phyloP scores from a whole-genome alignment of 2,888 invertebrate species.

The Scaptomyza tumidula region DNA sequence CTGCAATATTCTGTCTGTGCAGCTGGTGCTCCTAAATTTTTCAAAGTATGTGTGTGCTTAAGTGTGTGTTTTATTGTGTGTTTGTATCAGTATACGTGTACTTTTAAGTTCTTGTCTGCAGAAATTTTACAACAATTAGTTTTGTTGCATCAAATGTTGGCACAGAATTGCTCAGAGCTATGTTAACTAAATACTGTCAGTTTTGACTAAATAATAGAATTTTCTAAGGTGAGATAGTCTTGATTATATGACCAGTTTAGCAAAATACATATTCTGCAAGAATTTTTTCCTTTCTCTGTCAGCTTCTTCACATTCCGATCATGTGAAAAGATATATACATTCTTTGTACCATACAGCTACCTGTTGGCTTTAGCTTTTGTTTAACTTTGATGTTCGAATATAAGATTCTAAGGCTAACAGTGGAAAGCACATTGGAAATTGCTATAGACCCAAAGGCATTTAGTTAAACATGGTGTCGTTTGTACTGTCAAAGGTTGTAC shows the following conservation, averaged over 20 bases:
- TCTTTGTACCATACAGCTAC: not conserved
- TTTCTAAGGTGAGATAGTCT: no score
- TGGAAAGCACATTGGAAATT: not conserved
- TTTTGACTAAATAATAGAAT: not conserved
- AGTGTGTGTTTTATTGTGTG: conserved; percentile 1
- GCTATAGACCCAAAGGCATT: not conserved
- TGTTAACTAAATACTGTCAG: conserved; percentile 13
- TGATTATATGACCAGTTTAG: no score
- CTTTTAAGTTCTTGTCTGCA: conserved; percentile 27
- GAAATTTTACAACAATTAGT: conserved; percentile 35
- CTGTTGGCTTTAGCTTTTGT: not conserved
- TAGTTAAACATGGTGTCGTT: not conserved
- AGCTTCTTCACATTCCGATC: not conserved
- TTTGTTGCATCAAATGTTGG: conserved; percentile 8
- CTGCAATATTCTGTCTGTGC: conserved; percentile 31
- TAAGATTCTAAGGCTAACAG: not conserved
- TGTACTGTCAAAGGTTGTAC: not conserved
- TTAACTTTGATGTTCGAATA: not conserved
- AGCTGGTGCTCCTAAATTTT: conserved; percentile 5
- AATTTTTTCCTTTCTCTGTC: no score
- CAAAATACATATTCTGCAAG: no score
- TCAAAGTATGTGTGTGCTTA: not conserved
- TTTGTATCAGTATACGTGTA: no score
- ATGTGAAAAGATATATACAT: no score
- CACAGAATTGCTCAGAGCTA: conserved; percentile 13